phyloP scores from a whole-genome alignment of 2,888 invertebrate species.

The Noctua comes region DNA sequence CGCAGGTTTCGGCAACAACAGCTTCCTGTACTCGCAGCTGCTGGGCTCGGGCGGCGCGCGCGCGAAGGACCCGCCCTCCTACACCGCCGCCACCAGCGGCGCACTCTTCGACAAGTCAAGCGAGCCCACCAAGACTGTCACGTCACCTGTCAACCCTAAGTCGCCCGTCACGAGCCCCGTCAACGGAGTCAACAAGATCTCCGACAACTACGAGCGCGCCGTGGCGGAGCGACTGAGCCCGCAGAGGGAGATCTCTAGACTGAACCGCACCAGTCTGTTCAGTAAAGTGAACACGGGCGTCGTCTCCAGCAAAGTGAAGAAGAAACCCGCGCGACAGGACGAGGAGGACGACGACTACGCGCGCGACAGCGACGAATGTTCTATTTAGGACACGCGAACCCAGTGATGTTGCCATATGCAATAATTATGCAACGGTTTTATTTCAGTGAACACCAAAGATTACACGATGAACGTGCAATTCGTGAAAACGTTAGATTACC shows the following conservation, averaged over 20 bases:
- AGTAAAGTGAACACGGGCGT: constrained; percentile 87
- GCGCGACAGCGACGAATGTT: constrained; percentile 91
- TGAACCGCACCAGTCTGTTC: constrained; percentile 84
- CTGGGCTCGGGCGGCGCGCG: constrained; percentile 79
- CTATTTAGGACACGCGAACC: constrained; percentile 85
- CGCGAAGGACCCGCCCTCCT: constrained; percentile 85
- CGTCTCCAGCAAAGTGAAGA: constrained; percentile 82
- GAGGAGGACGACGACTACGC: constrained; percentile 89
- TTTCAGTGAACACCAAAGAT: constrained; percentile 85
- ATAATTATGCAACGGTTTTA: constrained; percentile 63
- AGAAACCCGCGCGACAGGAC: constrained; percentile 75
- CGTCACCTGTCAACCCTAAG: constrained; percentile 78
- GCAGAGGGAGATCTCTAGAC: constrained; percentile 79
- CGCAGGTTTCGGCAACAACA: constrained; percentile 85
- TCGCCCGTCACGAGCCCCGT: constrained; percentile 83
- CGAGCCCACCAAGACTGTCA: constrained; percentile 66
- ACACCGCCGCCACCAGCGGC: constrained; percentile 82
- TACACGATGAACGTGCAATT: constrained; percentile 74
- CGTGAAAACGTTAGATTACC: constrained; percentile 63
- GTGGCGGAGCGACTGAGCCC: constrained; percentile 86
- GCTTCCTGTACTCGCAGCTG: constrained; percentile 87
- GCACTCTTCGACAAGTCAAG: constrained; percentile 78
- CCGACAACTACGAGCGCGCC: constrained; percentile 88
- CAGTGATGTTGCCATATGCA: constrained; percentile 70
- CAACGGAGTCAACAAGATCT: constrained; percentile 87